phyloP scores from a whole-genome alignment of 2,797 vertebrate genomes.

The Chelidonichthys spinosus region DNA sequence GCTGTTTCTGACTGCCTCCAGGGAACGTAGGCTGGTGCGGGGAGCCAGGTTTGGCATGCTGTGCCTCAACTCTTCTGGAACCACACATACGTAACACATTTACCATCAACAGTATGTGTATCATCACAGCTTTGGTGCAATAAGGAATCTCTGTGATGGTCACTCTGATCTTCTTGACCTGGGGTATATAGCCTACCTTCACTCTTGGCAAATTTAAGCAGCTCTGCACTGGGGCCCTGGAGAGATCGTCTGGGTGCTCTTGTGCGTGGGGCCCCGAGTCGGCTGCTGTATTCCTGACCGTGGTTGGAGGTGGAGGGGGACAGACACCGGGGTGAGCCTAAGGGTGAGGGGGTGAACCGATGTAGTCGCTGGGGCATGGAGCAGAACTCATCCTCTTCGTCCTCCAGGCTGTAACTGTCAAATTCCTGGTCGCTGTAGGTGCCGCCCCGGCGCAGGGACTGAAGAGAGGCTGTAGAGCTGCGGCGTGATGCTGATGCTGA shows the following conservation, averaged over 20 bases:
- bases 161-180: background rate
- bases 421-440: conserved; percentile 95
- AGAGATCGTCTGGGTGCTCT: conserved; percentile 86
- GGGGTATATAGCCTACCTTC: conserved; percentile 84
- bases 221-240: conserved; percentile 86
- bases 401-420: conserved; percentile 92
- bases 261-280: conserved; percentile 79
- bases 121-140: conserved; percentile 17
- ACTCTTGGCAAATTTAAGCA: conserved; percentile 88
- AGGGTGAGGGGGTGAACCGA: conserved; percentile 89
- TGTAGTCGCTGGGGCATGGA: conserved; percentile 83
- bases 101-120: conserved; percentile 37
- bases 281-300: conserved; percentile 78
- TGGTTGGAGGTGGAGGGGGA: conserved; percentile 86
- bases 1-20: conserved; percentile 92
- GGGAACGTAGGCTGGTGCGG: conserved; percentile 89
- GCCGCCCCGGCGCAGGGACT: conserved; percentile 89
- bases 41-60: conserved; percentile 95
- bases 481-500: conserved; percentile 90
- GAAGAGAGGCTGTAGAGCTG: conserved; percentile 91
- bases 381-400: conserved; percentile 89
- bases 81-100: conserved; percentile 73
- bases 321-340: conserved; percentile 91
- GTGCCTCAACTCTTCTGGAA: conserved; percentile 93
- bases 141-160: background rate